phyloP scores from a whole-genome alignment of 2,888 invertebrate genomes.

The Drosophila fulvimacula region DNA sequence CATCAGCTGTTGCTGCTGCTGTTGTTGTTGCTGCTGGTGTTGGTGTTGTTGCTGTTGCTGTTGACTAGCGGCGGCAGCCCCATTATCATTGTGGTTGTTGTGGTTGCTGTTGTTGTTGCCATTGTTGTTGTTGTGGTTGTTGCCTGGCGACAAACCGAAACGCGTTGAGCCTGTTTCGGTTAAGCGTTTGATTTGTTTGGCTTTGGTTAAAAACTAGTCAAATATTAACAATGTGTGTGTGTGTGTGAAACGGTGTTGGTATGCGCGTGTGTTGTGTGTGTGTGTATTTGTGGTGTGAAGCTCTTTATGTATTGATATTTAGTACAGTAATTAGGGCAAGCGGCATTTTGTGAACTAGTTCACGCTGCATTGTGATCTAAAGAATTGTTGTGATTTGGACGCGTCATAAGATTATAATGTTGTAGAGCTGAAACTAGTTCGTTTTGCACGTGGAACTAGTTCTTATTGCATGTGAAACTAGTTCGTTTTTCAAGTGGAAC shows the following conservation, averaged over 20 bases:
- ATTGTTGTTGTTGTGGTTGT: slow-evolving; percentile 44
- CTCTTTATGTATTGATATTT: slow-evolving; percentile 61
- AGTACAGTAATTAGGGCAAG: slow-evolving; percentile 44
- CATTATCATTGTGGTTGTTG: slow-evolving; percentile 59
- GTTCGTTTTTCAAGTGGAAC: neutral
- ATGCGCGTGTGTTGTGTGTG: slow-evolving; percentile 38
- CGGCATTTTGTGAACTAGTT: slow-evolving; percentile 24
- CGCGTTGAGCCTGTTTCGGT: slow-evolving; percentile 85
- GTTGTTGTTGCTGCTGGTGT: slow-evolving; percentile 66
- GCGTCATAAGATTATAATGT: slow-evolving; percentile 1
- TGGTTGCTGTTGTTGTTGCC: slow-evolving; percentile 40
- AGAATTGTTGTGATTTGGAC: slow-evolving; percentile 4
- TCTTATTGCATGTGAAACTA: slow-evolving; percentile 3
- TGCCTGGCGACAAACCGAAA: slow-evolving; percentile 79
- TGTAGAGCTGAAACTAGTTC: slow-evolving; percentile 5
- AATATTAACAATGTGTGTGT: slow-evolving; percentile 48
- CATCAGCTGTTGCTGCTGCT: slow-evolving; percentile 71
- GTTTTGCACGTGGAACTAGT: slow-evolving; percentile 4
- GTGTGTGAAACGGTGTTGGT: slow-evolving; percentile 35
- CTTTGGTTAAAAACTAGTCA: slow-evolving; percentile 66
- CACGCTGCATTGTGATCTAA: slow-evolving; percentile 8
- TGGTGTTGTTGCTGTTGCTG: slow-evolving; percentile 51
- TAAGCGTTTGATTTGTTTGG: slow-evolving; percentile 73
- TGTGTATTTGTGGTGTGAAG: slow-evolving; percentile 43
- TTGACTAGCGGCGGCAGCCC: slow-evolving; percentile 60